phyloP scores from a whole-genome alignment of 2,797 vertebrate species.

The Gambusia yucatana region DNA sequence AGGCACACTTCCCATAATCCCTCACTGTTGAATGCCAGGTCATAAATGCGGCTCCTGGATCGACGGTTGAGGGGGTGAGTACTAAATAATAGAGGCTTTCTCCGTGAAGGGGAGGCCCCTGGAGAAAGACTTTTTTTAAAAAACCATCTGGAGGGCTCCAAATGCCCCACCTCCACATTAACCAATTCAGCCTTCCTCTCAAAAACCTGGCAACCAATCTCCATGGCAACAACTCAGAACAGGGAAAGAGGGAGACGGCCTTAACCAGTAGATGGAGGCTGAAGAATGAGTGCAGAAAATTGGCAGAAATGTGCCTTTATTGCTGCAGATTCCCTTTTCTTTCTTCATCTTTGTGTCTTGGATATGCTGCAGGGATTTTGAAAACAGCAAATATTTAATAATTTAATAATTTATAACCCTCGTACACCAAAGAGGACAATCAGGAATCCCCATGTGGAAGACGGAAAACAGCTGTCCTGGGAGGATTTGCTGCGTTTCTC shows the following conservation, averaged over 20 bases:
- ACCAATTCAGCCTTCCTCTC: constrained; percentile 56
- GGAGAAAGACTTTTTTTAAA: constrained; percentile 38
- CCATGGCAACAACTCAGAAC: constrained; percentile 67
- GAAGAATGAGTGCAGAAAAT: constrained; percentile 19
- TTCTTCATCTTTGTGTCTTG: background rate
- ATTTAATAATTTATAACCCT: constrained; percentile 27
- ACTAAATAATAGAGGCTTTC: constrained; percentile 58
- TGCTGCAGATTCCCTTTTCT: background rate
- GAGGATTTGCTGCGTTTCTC: constrained; percentile 20
- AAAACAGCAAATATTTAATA: constrained; percentile 19
- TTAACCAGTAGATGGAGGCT: constrained; percentile 25
- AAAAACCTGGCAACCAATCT: constrained; percentile 64
- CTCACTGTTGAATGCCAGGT: constrained; percentile 41
- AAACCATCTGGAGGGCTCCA: constrained; percentile 59
- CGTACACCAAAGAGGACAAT: background rate
- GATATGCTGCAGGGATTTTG: background rate
- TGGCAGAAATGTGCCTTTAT: constrained; percentile 9
- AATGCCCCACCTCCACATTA: constrained; percentile 61
- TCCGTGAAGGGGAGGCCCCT: constrained; percentile 47
- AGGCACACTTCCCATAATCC: constrained; percentile 50
- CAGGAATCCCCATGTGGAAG: constrained; percentile 17
- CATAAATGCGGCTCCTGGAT: constrained; percentile 34
- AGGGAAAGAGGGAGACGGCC: constrained; percentile 27
- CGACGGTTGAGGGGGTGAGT: constrained; percentile 29
- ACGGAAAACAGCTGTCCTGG: constrained; percentile 17